A percentile compares a stretch with the other conserved stretches of the same genome.
phyloP scores from a whole-genome alignment of 1,140 invertebrate species.

The Drosophila suzukii region DNA sequence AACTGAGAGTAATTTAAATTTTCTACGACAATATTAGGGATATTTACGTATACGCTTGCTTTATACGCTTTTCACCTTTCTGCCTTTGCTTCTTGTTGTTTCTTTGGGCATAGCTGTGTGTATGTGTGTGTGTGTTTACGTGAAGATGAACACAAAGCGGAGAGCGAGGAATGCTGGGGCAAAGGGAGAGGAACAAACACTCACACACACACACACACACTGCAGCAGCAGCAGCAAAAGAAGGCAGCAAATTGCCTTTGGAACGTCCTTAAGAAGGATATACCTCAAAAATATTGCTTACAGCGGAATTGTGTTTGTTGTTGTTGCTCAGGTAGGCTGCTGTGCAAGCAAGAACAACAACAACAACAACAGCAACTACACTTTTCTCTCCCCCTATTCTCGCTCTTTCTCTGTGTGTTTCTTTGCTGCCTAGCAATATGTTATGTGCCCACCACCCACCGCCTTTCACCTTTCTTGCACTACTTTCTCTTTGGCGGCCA shows the following conservation, averaged over 20 bases:
- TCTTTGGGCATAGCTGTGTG: not conserved
- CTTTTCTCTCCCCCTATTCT: not conserved
- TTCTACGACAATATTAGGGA: slow-evolving; percentile 18
- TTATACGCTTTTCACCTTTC: not conserved
- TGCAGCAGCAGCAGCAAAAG: slow-evolving; percentile 34
- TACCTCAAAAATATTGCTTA: slow-evolving; percentile 77
- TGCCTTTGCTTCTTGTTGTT: slow-evolving; percentile 15
- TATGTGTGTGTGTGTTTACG: slow-evolving; percentile 6
- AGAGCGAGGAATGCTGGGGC: slow-evolving; percentile 18
- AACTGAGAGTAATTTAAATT: not conserved
- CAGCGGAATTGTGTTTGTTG: slow-evolving; percentile 23
- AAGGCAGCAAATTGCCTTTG: slow-evolving; percentile 79
- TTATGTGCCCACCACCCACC: slow-evolving; percentile 15
- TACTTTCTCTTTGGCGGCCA: slow-evolving; percentile 34
- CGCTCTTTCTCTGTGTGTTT: not conserved
- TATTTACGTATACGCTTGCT: slow-evolving; percentile 15
- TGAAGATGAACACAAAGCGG: slow-evolving; percentile 28
- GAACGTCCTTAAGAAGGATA: slow-evolving; percentile 84
- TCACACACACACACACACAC: slow-evolving; percentile 33
- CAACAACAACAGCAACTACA: slow-evolving; percentile 12
- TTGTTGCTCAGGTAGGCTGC: slow-evolving; percentile 38
- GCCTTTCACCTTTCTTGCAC: slow-evolving; percentile 17
- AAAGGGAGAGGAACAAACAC: slow-evolving; percentile 8
- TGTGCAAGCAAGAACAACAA: slow-evolving; percentile 8
- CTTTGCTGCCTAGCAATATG: slow-evolving; percentile 54